Conservation (phyloP, 2,888 invertebrate species). For the Acleris holmiana region DNA sequence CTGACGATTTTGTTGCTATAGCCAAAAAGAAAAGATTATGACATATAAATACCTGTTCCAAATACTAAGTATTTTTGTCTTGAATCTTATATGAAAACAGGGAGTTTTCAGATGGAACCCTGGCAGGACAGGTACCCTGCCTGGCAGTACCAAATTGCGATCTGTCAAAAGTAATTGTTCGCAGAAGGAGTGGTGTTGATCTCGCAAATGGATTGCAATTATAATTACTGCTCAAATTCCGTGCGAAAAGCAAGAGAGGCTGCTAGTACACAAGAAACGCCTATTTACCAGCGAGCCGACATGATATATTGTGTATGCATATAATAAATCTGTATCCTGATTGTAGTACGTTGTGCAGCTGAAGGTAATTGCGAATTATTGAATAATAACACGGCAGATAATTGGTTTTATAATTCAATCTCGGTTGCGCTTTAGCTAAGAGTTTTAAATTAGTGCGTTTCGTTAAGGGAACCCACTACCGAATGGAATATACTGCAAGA, state of each 20-base stretch:
- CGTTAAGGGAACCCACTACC: background rate
- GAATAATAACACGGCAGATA: conserved; percentile 32
- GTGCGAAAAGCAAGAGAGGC: conserved; percentile 21
- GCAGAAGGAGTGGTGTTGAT: conserved; percentile 34
- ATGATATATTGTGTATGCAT: conserved; percentile 18
- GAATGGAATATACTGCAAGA: background rate
- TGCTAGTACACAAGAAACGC: conserved; percentile 6
- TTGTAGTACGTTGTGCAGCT: conserved; percentile 18
- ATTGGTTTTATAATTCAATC: conserved; percentile 23
- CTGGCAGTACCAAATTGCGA: conserved; percentile 22
- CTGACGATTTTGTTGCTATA: conserved; percentile 22
- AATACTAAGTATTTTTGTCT: conserved; percentile 20
- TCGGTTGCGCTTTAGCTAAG: conserved; percentile 3
- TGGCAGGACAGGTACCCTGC: no score
- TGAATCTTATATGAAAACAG: background rate
- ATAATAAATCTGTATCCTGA: conserved; percentile 10
- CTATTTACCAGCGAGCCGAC: conserved; percentile 9
- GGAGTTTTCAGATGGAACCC: background rate
- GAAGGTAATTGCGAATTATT: conserved; percentile 36
- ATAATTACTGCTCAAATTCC: conserved; percentile 27
- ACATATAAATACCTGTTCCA: conserved; percentile 21
- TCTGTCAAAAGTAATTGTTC: conserved; percentile 35
- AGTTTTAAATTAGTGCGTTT: conserved; percentile 15
- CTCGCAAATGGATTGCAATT: conserved; percentile 36
- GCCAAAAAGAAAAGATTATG: background rate